A percentile compares a stretch with the other conserved stretches of the same genome.
phyloP scores from a whole-genome alignment of 1,140 invertebrate species.

The Pollicipes pollicipes region DNA sequence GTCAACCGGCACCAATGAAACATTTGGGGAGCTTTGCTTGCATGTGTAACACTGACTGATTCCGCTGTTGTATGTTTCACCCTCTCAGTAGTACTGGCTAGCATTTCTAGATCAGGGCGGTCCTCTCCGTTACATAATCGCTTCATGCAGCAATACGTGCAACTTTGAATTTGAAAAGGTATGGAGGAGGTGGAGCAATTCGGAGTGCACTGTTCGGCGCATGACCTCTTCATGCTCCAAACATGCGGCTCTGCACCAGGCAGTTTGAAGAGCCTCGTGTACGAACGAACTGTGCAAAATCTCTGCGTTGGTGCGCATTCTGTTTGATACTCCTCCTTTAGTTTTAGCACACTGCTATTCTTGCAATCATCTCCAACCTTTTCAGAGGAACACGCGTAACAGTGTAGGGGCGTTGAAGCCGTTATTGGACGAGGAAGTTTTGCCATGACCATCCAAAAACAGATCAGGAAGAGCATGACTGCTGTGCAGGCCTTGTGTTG shows the following conservation, averaged over 20 bases:
- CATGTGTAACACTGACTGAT: too few species aligned
- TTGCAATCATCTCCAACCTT: not conserved
- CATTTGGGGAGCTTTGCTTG: too few species aligned
- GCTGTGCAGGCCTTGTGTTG: not conserved
- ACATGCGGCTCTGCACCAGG: not conserved
- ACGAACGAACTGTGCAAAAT: not conserved
- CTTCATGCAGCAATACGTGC: not conserved
- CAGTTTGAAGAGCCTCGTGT: not conserved
- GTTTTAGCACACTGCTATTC: not conserved
- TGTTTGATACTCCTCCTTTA: not conserved
- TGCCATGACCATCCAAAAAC: not conserved
- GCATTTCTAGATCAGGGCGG: not conserved
- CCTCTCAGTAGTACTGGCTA: too few species aligned
- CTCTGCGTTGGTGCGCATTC: not conserved
- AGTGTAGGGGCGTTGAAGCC: not conserved
- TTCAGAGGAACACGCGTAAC: not conserved
- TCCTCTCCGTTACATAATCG: not conserved
- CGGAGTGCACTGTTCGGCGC: not conserved
- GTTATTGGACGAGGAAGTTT: not conserved
- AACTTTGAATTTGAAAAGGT: not conserved
- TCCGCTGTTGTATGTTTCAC: too few species aligned
- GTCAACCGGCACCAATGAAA: too few species aligned
- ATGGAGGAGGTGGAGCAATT: not conserved
- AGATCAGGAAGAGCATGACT: not conserved
- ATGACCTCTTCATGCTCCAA: not conserved